A percentile compares a stretch with the other conserved stretches of the same genome.
phyloP scores from a whole-genome alignment of 2,888 invertebrate species.

The Diaperis boleti region DNA sequence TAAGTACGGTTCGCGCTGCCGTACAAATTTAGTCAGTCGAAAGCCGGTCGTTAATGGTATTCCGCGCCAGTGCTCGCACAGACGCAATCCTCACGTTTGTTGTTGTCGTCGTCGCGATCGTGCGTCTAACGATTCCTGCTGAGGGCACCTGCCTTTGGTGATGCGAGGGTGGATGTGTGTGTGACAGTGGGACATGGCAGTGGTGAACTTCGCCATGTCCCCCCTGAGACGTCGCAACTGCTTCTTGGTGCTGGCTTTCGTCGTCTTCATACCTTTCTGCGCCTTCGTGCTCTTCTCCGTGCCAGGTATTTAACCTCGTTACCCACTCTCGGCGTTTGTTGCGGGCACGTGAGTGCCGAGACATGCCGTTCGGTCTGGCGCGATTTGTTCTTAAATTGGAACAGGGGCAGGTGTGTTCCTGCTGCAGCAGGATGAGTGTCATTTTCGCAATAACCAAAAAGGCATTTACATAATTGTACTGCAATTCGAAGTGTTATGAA shows the following conservation, averaged over 20 bases:
- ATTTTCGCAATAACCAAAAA: too few relatives aligned
- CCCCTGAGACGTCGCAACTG: conserved; percentile 71
- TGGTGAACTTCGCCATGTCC: conserved; percentile 63
- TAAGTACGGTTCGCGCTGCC: conserved; percentile 43
- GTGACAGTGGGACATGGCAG: conserved; percentile 57
- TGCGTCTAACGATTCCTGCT: conserved; percentile 24
- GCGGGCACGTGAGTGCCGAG: conserved; percentile 19
- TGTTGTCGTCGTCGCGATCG: conserved; percentile 5
- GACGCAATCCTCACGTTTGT: conserved; percentile 6
- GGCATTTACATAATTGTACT: too few relatives aligned
- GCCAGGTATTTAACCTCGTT: conserved; percentile 64
- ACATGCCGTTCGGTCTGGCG: conserved; percentile 4
- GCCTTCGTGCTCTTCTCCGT: conserved; percentile 69
- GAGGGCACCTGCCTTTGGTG: conserved; percentile 16
- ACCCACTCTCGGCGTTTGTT: conserved; percentile 18
- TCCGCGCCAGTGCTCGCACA: neutral
- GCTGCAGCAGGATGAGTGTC: too few relatives aligned
- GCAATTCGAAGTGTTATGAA: too few relatives aligned
- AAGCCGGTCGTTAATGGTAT: conserved; percentile 6
- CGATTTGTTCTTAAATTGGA: conserved; percentile 2
- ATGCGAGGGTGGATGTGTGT: conserved; percentile 34
- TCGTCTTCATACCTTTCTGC: conserved; percentile 72
- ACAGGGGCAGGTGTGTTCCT: too few relatives aligned
- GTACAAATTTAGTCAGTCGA: conserved; percentile 30
- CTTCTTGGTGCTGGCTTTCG: conserved; percentile 69